Conservation (phyloP, 92 coral and sea anemone species). For the Muricea muricata region DNA sequence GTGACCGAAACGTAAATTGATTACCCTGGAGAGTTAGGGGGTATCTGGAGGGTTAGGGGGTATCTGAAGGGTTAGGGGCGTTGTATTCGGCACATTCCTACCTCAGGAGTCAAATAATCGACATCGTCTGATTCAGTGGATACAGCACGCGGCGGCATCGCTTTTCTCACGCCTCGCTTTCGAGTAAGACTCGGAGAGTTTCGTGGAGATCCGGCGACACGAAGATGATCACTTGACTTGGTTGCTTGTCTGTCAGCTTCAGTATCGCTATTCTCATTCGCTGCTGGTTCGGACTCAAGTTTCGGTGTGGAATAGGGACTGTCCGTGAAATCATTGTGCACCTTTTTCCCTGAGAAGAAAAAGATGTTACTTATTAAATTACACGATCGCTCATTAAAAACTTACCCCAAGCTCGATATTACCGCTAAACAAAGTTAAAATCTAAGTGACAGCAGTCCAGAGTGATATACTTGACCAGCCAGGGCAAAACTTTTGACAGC, state of each 20-base stretch:
- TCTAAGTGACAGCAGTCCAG: no score
- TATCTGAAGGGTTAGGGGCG: no score
- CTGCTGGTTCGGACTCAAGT: background rate
- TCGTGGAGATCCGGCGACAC: background rate
- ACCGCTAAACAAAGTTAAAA: no score
- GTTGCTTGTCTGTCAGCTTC: conserved; percentile 12
- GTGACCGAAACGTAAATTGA: no score
- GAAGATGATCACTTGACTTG: background rate
- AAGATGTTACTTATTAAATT: no score
- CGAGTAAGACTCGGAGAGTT: conserved; percentile 34
- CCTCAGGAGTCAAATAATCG: conserved; percentile 27
- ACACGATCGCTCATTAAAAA: no score
- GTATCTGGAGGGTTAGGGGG: no score
- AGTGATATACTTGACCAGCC: no score
- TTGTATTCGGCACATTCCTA: background rate
- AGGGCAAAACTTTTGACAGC: no score
- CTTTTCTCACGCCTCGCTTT: conserved; percentile 23
- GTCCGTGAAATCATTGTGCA: background rate
- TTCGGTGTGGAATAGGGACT: background rate
- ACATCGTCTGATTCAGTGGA: conserved; percentile 27
- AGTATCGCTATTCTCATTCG: conserved; percentile 24
- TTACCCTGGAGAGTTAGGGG: no score
- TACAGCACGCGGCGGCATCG: background rate
- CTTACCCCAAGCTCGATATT: no score
- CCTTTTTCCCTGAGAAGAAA: background rate